A percentile compares a stretch with the other conserved stretches of the same genome.
These are phyloP conservation scores for Anolis carolinensis DNA, from an alignment of 2,113 vertebrate species.

Conservation along the genomic window DNA sequence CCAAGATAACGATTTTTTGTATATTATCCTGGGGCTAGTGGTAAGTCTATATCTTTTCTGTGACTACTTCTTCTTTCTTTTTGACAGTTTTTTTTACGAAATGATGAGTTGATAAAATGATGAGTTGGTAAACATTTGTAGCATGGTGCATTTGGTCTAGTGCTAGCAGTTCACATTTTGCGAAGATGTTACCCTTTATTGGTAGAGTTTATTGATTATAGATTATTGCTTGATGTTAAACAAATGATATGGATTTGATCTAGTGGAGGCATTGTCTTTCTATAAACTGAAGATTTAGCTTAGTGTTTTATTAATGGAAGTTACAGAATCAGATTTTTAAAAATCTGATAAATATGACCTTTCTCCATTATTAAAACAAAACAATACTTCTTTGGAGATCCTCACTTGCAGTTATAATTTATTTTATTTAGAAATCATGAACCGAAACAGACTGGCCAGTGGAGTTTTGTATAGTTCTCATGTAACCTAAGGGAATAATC, in stretches of 20 bases:
- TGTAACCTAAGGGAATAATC: not conserved
- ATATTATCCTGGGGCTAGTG: constrained; percentile 50
- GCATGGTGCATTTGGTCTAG: not conserved
- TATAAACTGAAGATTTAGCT: fast-evolving
- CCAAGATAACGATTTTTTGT: constrained; percentile 28
- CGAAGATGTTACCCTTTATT: not conserved
- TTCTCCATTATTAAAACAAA: not conserved
- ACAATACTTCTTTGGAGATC: not conserved
- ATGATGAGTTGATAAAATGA: not conserved
- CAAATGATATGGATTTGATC: not conserved
- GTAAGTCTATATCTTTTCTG: constrained; percentile 48
- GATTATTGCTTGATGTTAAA: not conserved
- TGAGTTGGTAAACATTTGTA: not conserved
- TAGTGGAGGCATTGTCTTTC: not conserved
- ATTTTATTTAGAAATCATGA: not conserved
- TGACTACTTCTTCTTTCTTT: constrained; percentile 38
- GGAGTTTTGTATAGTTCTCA: fast-evolving
- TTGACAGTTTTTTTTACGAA: not conserved
- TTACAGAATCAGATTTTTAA: not conserved
- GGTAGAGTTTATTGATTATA: not conserved
- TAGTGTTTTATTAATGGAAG: not conserved
- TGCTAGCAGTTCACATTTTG: not conserved
- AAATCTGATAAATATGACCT: not conserved
- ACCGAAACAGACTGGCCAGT: not conserved
- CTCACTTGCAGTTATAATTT: not conserved